Evolutionary conservation across 2,888 invertebrate genomes (phyloP).

Genomic region (Apotomis betuletana): DNA sequence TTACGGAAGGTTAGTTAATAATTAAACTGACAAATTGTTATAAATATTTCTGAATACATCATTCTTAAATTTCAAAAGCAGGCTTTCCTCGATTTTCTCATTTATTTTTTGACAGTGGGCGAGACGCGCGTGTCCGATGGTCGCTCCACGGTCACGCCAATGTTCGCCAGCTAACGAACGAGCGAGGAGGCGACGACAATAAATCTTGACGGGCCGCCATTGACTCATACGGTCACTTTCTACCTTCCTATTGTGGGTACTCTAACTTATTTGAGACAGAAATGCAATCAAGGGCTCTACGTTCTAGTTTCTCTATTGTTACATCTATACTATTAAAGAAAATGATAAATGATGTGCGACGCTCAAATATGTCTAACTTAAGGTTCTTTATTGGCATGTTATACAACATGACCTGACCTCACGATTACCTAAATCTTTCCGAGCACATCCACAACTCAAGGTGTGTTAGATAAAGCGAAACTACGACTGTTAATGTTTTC

Average conservation of each 20-base stretch:
- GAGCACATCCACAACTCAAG: slow-evolving; percentile 5
- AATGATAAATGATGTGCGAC: slow-evolving; percentile 9
- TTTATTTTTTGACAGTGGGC: slow-evolving; percentile 45
- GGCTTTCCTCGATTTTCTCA: slow-evolving; percentile 31
- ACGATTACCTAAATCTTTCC: background rate
- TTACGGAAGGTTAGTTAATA: slow-evolving; percentile 17
- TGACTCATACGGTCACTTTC: slow-evolving; percentile 41
- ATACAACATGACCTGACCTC: background rate
- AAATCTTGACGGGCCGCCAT: slow-evolving; percentile 40
- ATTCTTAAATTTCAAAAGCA: slow-evolving; percentile 28
- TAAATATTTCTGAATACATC: background rate
- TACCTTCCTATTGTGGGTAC: slow-evolving; percentile 27
- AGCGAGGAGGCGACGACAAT: slow-evolving; percentile 43
- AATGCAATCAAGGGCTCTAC: slow-evolving; percentile 15
- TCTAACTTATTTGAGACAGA: slow-evolving; percentile 10
- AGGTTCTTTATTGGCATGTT: background rate
- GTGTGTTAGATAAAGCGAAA: background rate
- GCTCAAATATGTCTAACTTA: background rate
- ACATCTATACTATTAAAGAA: background rate
- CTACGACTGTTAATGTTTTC: background rate
- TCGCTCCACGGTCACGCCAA: slow-evolving; percentile 64
- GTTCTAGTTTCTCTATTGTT: slow-evolving; percentile 5
- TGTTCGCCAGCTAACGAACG: slow-evolving; percentile 71
- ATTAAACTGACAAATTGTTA: slow-evolving; percentile 6
- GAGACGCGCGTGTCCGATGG: slow-evolving; percentile 53